Percentiles rank a stretch among this genome's conserved stretches.
Evolutionary conservation across 92 coral and sea anemone genomes (phyloP).

Genomic region (Phenganax subtilis): DNA sequence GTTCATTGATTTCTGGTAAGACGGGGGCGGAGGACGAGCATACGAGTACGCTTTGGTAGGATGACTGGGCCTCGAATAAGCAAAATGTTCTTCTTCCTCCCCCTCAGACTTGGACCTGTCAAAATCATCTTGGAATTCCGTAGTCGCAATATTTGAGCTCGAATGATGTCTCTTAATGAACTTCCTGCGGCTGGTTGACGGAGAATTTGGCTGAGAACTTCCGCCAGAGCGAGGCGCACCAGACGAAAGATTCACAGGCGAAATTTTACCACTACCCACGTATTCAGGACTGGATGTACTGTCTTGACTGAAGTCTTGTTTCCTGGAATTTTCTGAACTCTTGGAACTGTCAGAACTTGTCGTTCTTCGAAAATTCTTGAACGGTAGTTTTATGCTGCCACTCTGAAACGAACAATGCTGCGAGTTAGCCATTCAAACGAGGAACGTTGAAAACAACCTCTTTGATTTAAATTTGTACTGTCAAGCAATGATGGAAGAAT

Average conservation of each 20-base stretch:
- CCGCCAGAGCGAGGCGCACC: constrained; percentile 7
- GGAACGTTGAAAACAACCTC: too few relatives aligned
- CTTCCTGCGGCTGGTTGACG: constrained; percentile 30
- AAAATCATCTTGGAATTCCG: constrained; percentile 25
- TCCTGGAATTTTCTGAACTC: constrained; percentile 23
- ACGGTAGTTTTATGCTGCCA: constrained; percentile 30
- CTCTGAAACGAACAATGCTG: background rate
- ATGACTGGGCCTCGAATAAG: constrained; percentile 28
- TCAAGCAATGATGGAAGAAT: too few relatives aligned
- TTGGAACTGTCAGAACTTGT: constrained; percentile 7
- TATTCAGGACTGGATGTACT: background rate
- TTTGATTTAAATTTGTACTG: too few relatives aligned
- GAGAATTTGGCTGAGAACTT: constrained; percentile 25
- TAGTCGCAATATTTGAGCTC: constrained; percentile 13
- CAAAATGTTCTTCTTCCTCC: constrained; percentile 17
- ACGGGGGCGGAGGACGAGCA: constrained; percentile 98
- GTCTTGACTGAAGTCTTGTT: constrained; percentile 7
- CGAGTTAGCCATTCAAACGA: too few relatives aligned
- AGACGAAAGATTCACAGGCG: constrained; percentile 7
- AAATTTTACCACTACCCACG: constrained; percentile 12
- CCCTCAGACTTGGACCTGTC: constrained; percentile 39
- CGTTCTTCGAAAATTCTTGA: constrained; percentile 24
- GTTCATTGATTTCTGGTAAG: constrained; percentile 63
- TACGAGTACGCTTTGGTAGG: constrained; percentile 82
- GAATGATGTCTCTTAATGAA: constrained; percentile 39